These are phyloP conservation scores for Teleogryllus oceanicus DNA, from an alignment of 2,888 invertebrate genomes.

Conservation along the genomic window DNA sequence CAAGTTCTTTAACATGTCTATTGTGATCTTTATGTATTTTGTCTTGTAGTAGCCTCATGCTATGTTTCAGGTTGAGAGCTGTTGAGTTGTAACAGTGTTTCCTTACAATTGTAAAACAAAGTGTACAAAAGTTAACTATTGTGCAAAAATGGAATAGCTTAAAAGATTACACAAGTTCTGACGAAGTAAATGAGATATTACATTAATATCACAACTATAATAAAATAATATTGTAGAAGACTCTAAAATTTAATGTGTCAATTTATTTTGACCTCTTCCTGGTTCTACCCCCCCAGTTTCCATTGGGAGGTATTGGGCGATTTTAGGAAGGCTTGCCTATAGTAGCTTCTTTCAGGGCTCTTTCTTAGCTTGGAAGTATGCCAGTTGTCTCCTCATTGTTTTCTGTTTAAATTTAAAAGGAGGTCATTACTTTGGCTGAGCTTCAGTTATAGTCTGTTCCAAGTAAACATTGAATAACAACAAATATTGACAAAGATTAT, in stretches of 20 bases:
- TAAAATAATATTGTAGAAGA: conserved; percentile 30
- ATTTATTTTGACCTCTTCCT: too few relatives aligned
- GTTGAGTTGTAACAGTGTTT: neutral
- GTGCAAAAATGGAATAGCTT: conserved; percentile 29
- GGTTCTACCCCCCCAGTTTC: neutral
- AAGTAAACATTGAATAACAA: neutral
- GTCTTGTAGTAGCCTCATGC: neutral
- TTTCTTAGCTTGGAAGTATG: neutral
- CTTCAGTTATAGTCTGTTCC: conserved; percentile 24
- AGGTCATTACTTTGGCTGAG: conserved; percentile 33
- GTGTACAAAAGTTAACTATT: conserved; percentile 32
- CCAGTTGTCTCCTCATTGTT: conserved; percentile 20
- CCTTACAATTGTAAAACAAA: conserved; percentile 23
- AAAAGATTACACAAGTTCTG: conserved; percentile 21
- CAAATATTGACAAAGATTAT: too few relatives aligned
- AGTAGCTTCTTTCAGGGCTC: neutral
- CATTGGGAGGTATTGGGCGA: neutral
- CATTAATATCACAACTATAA: conserved; percentile 37
- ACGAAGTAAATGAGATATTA: conserved; percentile 35
- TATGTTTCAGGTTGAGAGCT: conserved; percentile 4
- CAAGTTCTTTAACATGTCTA: too few relatives aligned
- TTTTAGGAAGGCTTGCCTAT: neutral
- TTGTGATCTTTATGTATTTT: too few relatives aligned
- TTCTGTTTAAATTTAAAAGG: conserved; percentile 30
- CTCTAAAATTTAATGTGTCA: too few relatives aligned